Percentiles rank a stretch among this genome's conserved stretches.
Conservation (phyloP, 2,113 vertebrate species). For the Hiodon tergisus region DNA sequence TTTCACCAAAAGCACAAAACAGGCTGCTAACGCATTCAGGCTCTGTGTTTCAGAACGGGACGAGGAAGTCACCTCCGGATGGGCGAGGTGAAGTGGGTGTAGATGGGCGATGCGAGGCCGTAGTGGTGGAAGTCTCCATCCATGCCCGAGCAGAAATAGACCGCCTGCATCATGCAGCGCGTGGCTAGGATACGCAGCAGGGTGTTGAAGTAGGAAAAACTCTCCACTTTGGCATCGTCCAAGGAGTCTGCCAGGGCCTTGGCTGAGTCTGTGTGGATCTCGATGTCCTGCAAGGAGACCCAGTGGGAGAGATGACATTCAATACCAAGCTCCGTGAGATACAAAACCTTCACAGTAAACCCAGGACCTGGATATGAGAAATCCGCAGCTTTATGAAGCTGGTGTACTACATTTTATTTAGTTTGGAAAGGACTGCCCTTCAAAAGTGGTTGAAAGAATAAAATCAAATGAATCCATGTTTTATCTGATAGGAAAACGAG, state of each 20-base stretch:
- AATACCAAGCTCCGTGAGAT: too few species aligned
- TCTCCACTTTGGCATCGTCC: slow-evolving; percentile 69
- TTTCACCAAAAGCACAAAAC: neutral
- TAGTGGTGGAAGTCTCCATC: slow-evolving; percentile 95
- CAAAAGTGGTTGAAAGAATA: too few species aligned
- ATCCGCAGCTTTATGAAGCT: too few species aligned
- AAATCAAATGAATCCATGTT: neutral
- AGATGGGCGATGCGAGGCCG: slow-evolving; percentile 91
- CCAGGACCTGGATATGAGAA: too few species aligned
- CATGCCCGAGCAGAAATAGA: slow-evolving; percentile 98
- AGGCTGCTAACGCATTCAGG: too few species aligned
- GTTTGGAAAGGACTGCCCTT: too few species aligned
- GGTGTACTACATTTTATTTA: too few species aligned
- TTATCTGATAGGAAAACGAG: neutral
- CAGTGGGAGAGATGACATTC: neutral
- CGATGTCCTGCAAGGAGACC: slow-evolving; percentile 70
- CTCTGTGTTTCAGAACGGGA: neutral
- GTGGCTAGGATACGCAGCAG: slow-evolving; percentile 87
- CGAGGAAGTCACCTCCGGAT: slow-evolving; percentile 77
- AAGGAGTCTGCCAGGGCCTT: slow-evolving; percentile 89
- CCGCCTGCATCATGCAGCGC: slow-evolving; percentile 98
- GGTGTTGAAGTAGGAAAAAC: slow-evolving; percentile 84
- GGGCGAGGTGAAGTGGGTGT: slow-evolving; percentile 96
- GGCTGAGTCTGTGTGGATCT: slow-evolving; percentile 84
- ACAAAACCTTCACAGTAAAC: too few species aligned